A percentile compares a stretch with the other conserved stretches of the same genome.
Conservation (phyloP, 2,888 invertebrate species). For the Resseliella maxima region DNA sequence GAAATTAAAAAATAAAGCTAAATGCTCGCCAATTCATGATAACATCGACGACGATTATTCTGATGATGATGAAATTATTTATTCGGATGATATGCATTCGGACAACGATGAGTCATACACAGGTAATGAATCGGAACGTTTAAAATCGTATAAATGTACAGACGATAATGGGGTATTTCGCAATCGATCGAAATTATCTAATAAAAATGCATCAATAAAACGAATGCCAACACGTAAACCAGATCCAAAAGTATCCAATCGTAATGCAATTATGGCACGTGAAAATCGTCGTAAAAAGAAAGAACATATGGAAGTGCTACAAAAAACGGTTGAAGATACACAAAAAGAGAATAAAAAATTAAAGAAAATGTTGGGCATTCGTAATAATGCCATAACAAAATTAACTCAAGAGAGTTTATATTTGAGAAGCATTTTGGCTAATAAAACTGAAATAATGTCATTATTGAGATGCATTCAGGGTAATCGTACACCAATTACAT, state of each 20-base stretch:
- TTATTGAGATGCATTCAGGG: conserved; percentile 68
- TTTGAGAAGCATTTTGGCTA: conserved; percentile 70
- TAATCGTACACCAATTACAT: conserved; percentile 56
- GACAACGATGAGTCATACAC: conserved; percentile 3
- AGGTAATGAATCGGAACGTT: conserved; percentile 24
- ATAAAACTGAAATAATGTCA: conserved; percentile 69
- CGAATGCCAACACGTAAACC: conserved; percentile 65
- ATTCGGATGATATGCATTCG: conserved; percentile 4
- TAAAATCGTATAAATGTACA: background rate
- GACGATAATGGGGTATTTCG: background rate
- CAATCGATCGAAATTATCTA: background rate
- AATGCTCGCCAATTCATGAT: background rate
- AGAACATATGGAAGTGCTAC: conserved; percentile 71
- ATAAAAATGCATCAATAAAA: conserved; percentile 39
- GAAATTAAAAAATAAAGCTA: background rate
- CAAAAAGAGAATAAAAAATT: conserved; percentile 69
- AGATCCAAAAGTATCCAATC: conserved; percentile 65
- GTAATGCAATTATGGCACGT: conserved; percentile 73
- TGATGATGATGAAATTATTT: background rate
- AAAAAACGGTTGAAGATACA: conserved; percentile 68
- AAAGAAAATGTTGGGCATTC: conserved; percentile 68
- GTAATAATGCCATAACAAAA: conserved; percentile 68
- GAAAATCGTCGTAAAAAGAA: conserved; percentile 74
- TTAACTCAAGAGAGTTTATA: conserved; percentile 71
- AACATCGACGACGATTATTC: background rate